A percentile compares a stretch with the other conserved stretches of the same genome.
Evolutionary conservation across 2,113 vertebrate species (phyloP).

Genomic region (Oceanites oceanicus): DNA sequence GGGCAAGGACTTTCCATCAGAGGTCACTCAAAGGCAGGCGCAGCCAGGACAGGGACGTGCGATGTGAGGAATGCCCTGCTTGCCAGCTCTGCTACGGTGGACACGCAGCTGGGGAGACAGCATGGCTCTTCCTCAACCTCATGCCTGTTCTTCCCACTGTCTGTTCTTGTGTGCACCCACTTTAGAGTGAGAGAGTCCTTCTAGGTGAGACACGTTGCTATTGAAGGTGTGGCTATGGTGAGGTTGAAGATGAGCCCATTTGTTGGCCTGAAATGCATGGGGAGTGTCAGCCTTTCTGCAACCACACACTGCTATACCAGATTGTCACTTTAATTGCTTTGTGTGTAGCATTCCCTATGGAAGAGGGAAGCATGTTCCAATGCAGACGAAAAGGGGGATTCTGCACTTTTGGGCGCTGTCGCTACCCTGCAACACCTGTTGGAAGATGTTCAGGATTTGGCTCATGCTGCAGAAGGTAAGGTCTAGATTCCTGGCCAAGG

Average conservation of each 20-base stretch:
- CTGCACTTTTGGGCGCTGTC: accelerated
- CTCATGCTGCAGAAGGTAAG: not conserved
- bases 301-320: too few relatives aligned
- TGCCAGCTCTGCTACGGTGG: not conserved
- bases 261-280: not conserved
- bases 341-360: not conserved
- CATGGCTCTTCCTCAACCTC: not conserved
- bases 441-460: not conserved
- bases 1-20: not conserved
- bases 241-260: not conserved
- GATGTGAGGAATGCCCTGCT: not conserved
- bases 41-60: not conserved
- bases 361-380: accelerated
- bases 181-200: not conserved
- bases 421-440: accelerated
- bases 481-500: not conserved
- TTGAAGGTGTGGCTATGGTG: too few relatives aligned
- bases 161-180: too few relatives aligned
- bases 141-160: not conserved
- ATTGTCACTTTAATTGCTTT: not conserved
- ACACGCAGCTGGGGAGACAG: too few relatives aligned
- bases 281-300: not conserved
- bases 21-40: not conserved
- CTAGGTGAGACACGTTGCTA: not conserved
- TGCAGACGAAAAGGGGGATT: accelerated